Evolutionary conservation across 1,140 invertebrate species (phyloP).

Genomic region (Patella vulgata): DNA sequence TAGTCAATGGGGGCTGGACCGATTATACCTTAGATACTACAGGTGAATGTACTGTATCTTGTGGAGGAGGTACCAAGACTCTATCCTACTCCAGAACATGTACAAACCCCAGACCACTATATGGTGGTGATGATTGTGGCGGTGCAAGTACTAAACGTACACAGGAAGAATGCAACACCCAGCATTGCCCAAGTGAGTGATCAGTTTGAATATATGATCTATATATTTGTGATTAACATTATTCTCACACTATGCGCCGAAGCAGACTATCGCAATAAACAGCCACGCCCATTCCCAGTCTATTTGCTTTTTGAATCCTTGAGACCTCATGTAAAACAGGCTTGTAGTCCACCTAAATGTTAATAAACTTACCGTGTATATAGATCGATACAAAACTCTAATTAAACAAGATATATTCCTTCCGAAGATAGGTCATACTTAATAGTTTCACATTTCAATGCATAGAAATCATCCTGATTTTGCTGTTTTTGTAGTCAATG

Average conservation of each 20-base stretch:
- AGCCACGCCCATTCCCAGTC: too few species aligned
- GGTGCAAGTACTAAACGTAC: slow-evolving; percentile 1
- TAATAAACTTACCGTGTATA: neutral
- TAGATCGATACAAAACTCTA: too few species aligned
- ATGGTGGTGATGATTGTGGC: slow-evolving; percentile 11
- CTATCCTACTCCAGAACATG: slow-evolving; percentile 5
- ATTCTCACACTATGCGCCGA: too few species aligned
- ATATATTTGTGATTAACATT: too few species aligned
- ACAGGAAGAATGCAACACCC: slow-evolving; percentile 15
- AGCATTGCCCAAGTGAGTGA: slow-evolving; percentile 24
- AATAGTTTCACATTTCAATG: too few species aligned
- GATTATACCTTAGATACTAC: neutral
- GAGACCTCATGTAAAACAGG: neutral
- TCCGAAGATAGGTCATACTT: too few species aligned
- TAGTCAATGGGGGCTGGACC: slow-evolving; percentile 16
- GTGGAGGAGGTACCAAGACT: slow-evolving; percentile 8
- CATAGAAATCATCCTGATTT: too few species aligned
- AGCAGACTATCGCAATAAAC: too few species aligned
- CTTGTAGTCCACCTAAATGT: neutral
- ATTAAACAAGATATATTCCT: too few species aligned
- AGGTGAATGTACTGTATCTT: slow-evolving; percentile 5
- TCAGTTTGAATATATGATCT: too few species aligned
- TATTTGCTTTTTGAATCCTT: neutral
- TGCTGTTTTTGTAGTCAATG: slow-evolving; percentile 8
- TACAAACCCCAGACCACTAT: slow-evolving; percentile 10